Evolutionary conservation across 1,140 invertebrate genomes (phyloP), one percentile per base, ranked within the genome.

Genomic region (Halyomorpha halys): DNA sequence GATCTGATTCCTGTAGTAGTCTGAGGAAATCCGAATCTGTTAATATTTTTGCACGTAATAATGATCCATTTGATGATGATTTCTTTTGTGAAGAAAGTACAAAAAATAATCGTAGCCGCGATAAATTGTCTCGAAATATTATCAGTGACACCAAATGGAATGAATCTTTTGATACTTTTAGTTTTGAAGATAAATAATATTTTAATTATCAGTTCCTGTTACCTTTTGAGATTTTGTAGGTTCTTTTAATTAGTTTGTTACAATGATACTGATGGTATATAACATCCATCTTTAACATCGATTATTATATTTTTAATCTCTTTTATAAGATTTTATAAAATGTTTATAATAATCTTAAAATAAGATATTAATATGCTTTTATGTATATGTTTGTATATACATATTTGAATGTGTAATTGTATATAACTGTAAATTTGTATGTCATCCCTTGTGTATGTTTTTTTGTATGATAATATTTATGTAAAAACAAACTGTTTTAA

Each of bases 1-100:
- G 76, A n/a, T 76, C 75, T 66, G 76, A 76, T 66, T 74, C 70
- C 19, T 72, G 66, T 53, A 68, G 74, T 4, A 72, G 73, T 44
- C 72, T 74, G 59, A 76, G 75, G 69, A 91, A 91, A 74, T 91
- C 89, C 0, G 88, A 91, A 71, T 91, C 89, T 3, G 84, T 91
- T 18, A 91, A 91, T 73, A 91, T 92, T 68, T 92, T 92, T 74
- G 83, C 83, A 8, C 79, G 87, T 49, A 81, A 85, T 69, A 83
- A 80, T 70, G 90, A 91, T 78, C 90, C 90, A 5, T 92, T 92
- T 73, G 86, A 89, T 67, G 87, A 89, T 63, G 88, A 90, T 69
- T 92, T 92, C 74, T 90, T 89, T 70, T 85, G 74, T 59, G 60
- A 76, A 75, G 19, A 76, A 72, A 0, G 74, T 75, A 59, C 76